phyloP scores from a whole-genome alignment of 2,113 vertebrate genomes.

The Hypomesus transpacificus region DNA sequence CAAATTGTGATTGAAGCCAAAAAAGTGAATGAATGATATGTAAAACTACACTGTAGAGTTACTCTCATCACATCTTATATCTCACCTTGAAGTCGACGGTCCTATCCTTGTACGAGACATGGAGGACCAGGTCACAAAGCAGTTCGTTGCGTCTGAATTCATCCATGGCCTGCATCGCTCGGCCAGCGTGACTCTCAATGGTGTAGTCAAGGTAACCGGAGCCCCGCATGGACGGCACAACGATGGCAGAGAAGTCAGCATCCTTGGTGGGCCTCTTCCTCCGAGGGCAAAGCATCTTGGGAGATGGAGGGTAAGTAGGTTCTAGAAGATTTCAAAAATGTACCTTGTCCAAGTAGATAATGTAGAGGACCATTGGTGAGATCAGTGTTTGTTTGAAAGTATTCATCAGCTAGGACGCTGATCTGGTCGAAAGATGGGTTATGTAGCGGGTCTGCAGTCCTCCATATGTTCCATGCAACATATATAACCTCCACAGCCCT shows the following conservation, averaged over 20 bases:
- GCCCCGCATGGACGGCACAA: conserved; percentile 74
- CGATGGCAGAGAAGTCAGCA: conserved; percentile 70
- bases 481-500: not conserved
- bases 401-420: not conserved
- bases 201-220: conserved; percentile 77
- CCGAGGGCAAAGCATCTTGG: conserved; percentile 73
- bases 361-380: conserved; percentile 7
- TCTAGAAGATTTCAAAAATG: not conserved
- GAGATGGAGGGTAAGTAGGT: not conserved
- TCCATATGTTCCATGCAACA: not conserved
- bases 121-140: conserved; percentile 77
- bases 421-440: not conserved
- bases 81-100: conserved; percentile 73
- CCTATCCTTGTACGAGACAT: conserved; percentile 69
- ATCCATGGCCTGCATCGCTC: conserved; percentile 68
- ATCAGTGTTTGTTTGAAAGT: not conserved
- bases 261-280: conserved; percentile 58
- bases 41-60: not conserved
- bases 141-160: conserved; percentile 71
- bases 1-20: not conserved
- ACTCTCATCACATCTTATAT: not conserved
- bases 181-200: conserved; percentile 71
- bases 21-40: not conserved
- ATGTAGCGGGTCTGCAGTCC: not conserved
- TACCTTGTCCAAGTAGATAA: conserved; percentile 16